phyloP scores from a whole-genome alignment of 2,113 vertebrate species.

The Mirza zaza region DNA sequence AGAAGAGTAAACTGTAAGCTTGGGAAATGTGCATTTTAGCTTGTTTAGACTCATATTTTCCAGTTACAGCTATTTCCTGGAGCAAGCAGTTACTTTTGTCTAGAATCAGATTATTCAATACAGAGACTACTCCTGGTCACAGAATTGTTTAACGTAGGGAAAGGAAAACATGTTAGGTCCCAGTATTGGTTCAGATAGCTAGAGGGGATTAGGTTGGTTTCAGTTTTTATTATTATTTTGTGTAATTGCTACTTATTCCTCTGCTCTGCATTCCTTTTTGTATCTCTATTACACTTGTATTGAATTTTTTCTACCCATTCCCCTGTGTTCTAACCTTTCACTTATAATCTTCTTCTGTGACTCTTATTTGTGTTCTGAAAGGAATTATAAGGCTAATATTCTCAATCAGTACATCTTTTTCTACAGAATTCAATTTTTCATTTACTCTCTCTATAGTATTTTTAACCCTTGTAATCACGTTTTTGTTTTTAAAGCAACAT shows the following conservation, averaged over 20 bases:
- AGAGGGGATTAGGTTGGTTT: background rate
- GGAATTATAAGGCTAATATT: background rate
- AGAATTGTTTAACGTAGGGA: background rate
- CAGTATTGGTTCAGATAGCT: background rate
- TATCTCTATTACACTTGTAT: background rate
- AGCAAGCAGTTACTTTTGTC: background rate
- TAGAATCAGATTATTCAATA: background rate
- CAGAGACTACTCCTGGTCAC: background rate
- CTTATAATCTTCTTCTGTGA: background rate
- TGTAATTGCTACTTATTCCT: background rate
- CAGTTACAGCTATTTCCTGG: background rate
- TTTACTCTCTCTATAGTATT: background rate
- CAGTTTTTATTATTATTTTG: background rate
- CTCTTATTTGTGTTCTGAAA: background rate
- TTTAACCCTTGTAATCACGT: background rate
- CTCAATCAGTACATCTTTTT: background rate
- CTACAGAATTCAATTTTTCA: background rate
- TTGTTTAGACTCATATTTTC: background rate
- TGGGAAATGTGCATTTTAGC: background rate
- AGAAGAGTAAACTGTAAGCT: background rate
- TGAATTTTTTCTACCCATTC: background rate
- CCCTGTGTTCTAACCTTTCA: background rate
- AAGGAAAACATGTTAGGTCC: background rate
- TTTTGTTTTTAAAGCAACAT: background rate
- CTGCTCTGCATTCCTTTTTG: background rate